Percentiles rank a stretch among this genome's conserved stretches.
Conservation (phyloP, 1,140 invertebrate genomes). For the Zeugodacus cucurbitae region DNA sequence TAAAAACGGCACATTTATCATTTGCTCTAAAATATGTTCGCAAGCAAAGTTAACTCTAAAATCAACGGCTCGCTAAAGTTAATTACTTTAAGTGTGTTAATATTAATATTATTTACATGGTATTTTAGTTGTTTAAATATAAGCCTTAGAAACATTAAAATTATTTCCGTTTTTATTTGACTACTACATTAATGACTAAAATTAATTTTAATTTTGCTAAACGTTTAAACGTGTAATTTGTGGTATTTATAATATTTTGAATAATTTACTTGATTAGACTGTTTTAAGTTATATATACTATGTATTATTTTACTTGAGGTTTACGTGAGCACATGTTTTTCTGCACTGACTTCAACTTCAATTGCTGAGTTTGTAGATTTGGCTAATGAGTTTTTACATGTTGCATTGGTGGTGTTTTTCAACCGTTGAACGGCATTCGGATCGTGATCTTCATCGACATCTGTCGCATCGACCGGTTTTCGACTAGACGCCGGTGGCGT, state of each 20-base stretch:
- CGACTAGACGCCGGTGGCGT: conserved; percentile 71
- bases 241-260: conserved; percentile 10
- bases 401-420: neutral
- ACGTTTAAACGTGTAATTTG: neutral
- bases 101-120: neutral
- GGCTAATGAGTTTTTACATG: neutral
- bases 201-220: neutral
- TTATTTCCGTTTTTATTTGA: neutral
- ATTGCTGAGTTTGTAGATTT: neutral
- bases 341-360: neutral
- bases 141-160: neutral
- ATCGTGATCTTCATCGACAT: conserved; percentile 40
- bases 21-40: neutral
- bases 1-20: conserved; percentile 5
- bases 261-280: conserved; percentile 35
- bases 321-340: neutral
- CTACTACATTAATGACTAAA: conserved; percentile 16
- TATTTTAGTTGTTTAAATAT: neutral
- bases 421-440: conserved; percentile 2
- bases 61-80: neutral
- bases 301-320: conserved; percentile 10
- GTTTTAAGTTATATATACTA: neutral
- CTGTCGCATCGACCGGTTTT: conserved; percentile 57
- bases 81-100: neutral
- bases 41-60: neutral